Evolutionary conservation across 2,113 vertebrate species (phyloP).

Genomic region (Sitta europaea): DNA sequence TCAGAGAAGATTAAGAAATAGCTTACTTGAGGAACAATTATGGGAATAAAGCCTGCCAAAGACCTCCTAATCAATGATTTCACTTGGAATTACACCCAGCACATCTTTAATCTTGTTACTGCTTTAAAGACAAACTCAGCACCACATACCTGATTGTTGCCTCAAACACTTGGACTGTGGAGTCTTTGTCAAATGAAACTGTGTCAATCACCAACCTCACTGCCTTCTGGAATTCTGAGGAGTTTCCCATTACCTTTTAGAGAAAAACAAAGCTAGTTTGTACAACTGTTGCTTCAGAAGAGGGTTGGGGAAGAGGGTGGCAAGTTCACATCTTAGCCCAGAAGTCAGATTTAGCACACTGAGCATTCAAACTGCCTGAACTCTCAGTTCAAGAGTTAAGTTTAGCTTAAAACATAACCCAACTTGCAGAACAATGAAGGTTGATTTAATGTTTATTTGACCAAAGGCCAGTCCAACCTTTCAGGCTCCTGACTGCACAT

Average conservation of each 20-base stretch:
- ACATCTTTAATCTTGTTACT: background rate
- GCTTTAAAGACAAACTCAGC: background rate
- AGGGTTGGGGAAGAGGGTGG: background rate
- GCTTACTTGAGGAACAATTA: background rate
- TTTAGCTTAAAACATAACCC: background rate
- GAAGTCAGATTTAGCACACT: background rate
- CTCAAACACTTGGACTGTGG: slow-evolving; percentile 97
- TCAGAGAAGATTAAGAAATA: background rate
- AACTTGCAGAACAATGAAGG: background rate
- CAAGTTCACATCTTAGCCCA: background rate
- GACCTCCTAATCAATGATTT: background rate
- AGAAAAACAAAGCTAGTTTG: slow-evolving; percentile 13
- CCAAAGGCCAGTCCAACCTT: background rate
- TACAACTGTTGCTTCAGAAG: background rate
- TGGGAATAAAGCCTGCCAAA: background rate
- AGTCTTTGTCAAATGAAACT: slow-evolving; percentile 96
- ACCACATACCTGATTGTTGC: slow-evolving; percentile 89
- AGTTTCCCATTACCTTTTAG: slow-evolving; percentile 92
- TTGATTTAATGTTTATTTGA: background rate
- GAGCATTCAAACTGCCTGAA: background rate
- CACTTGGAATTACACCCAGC: accelerated
- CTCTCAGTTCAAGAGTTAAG: background rate
- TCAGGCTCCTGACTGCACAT: background rate
- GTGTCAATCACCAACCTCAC: slow-evolving; percentile 95
- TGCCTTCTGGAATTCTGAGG: slow-evolving; percentile 92